Conservation (phyloP, 2,888 invertebrate genomes). For the Anoplius nigerrimus region DNA sequence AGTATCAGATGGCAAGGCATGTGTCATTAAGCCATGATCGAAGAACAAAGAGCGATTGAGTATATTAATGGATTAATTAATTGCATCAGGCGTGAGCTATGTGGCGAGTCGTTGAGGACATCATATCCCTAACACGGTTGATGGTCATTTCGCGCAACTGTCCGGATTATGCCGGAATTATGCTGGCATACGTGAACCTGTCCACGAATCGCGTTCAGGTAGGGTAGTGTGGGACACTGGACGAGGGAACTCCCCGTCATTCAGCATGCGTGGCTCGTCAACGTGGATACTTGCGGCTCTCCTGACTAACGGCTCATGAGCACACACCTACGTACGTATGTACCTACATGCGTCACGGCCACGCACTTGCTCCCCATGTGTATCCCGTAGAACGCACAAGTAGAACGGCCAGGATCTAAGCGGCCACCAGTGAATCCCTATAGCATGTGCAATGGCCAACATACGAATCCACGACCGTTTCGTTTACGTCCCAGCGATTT, state of each 20-base stretch:
- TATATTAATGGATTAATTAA: conserved; percentile 63
- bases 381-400: not conserved
- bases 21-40: not conserved
- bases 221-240: too few species aligned
- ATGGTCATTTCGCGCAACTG: conserved; percentile 49
- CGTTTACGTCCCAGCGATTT: conserved; percentile 21
- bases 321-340: not conserved
- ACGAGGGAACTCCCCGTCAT: conserved; percentile 40
- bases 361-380: not conserved
- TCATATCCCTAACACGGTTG: conserved; percentile 51
- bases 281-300: conserved; percentile 35
- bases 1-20: too few species aligned
- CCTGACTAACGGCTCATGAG: conserved; percentile 1
- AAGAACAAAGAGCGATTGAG: conserved; percentile 12
- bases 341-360: not conserved
- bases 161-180: conserved; percentile 64
- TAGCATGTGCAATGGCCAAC: conserved; percentile 47
- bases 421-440: conserved; percentile 19
- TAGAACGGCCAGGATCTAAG: too few species aligned
- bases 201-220: conserved; percentile 45
- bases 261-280: conserved; percentile 48
- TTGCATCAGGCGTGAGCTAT: conserved; percentile 47
- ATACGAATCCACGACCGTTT: conserved; percentile 51
- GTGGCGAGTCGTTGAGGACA: conserved; percentile 46
- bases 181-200: conserved; percentile 60